These are phyloP conservation scores for Acleris emargana DNA, from an alignment of 2,888 invertebrate species.

Conservation along the genomic window DNA sequence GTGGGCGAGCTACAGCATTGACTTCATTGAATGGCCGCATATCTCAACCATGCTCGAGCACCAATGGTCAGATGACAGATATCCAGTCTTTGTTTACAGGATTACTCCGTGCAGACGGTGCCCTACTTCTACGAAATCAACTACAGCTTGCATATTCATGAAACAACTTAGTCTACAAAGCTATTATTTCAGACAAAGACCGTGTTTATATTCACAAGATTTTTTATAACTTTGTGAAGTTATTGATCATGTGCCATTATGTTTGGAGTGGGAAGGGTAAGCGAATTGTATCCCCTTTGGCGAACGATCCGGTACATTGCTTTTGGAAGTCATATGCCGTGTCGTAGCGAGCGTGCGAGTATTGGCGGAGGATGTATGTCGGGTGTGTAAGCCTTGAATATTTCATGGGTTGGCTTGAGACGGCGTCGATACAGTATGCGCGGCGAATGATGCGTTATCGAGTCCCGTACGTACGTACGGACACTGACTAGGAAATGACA, in stretches of 20 bases:
- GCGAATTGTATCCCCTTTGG: conserved; percentile 32
- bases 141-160: conserved; percentile 18
- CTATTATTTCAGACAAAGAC: conserved; percentile 9
- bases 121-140: conserved; percentile 10
- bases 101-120: conserved; percentile 14
- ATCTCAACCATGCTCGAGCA: conserved; percentile 24
- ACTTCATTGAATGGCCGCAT: conserved; percentile 30
- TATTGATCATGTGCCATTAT: conserved; percentile 31
- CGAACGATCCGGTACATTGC: conserved; percentile 29
- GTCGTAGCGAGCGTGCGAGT: conserved; percentile 6
- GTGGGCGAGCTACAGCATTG: conserved; percentile 23
- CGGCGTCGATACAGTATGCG: conserved; percentile 37
- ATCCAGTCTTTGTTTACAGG: conserved; percentile 26
- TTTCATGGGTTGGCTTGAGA: conserved; percentile 39
- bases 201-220: conserved; percentile 5
- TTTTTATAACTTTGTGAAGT: conserved; percentile 14
- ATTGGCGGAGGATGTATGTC: conserved; percentile 23
- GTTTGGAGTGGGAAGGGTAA: conserved; percentile 16
- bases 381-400: conserved; percentile 39
- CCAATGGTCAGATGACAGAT: conserved; percentile 31
- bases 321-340: conserved; percentile 33
- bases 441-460: conserved; percentile 39
- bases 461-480: conserved; percentile 30
- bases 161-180: conserved; percentile 13
- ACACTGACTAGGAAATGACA: conserved; percentile 22